Evolutionary conservation across 92 coral and sea anemone genomes (phyloP).

Genomic region (Zoanthus sociatus): DNA sequence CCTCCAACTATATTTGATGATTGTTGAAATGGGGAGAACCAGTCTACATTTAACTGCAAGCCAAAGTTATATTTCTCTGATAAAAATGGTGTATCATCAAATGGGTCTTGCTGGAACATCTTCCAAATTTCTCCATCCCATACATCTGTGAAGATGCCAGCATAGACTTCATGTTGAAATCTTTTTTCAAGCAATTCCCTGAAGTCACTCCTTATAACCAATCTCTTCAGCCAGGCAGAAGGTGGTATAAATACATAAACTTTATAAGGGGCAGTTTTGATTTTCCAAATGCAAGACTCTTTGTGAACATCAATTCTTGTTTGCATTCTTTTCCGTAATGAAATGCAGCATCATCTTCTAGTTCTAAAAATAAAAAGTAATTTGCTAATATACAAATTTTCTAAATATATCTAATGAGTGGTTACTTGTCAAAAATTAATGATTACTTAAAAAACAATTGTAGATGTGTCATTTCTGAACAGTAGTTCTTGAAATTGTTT

Average conservation of each 20-base stretch:
- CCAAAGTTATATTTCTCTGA: conserved; percentile 39
- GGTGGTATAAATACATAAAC: conserved; percentile 52
- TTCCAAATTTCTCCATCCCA: conserved; percentile 49
- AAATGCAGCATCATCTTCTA: conserved; percentile 5
- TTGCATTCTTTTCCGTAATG: conserved; percentile 36
- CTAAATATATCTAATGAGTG: not conserved
- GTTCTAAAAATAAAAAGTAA: not conserved
- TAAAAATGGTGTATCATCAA: conserved; percentile 17
- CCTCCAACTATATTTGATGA: conserved; percentile 44
- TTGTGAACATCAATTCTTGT: conserved; percentile 32
- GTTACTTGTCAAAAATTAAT: not conserved
- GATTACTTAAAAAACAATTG: not conserved
- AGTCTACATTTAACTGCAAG: conserved; percentile 54
- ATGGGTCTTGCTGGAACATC: conserved; percentile 29
- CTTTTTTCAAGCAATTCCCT: conserved; percentile 3
- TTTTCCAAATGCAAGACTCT: conserved; percentile 43
- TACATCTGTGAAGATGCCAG: conserved; percentile 34
- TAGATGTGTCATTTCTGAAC: not conserved
- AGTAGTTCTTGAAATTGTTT: not conserved
- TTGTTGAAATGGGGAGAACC: conserved; percentile 53
- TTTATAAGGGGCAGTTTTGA: conserved; percentile 39
- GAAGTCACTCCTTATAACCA: conserved; percentile 36
- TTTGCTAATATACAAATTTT: not conserved
- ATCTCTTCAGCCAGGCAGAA: conserved; percentile 47
- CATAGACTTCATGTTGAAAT: conserved; percentile 7